Evolutionary conservation across 2,797 vertebrate genomes (phyloP), one percentile per base, ranked within the genome.

Genomic region (Spea hammondii): DNA sequence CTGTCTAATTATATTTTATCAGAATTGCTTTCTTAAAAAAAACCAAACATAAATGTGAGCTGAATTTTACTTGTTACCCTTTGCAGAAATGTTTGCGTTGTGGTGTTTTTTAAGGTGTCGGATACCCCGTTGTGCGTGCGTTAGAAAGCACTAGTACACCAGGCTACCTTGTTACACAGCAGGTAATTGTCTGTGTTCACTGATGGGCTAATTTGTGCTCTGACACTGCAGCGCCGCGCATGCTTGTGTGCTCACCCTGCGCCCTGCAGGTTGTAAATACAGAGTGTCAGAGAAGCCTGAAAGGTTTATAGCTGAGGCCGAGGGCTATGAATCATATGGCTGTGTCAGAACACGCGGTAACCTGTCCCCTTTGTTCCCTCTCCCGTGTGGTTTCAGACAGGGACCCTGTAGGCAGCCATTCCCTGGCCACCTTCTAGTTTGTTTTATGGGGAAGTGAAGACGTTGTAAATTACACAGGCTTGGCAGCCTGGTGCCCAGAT

Each of bases 261-360:
- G 82, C 84, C 86, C 83, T 76, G 1, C 80, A 86, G 84, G 90
- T 87, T 89, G 90, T 95, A 94, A 32, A 94, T 93, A 91, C 89
- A 90, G 84, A 81, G 83, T 89, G 90, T 91, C 82, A 59, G 83
- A 88, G 32, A 32, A 32, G 89, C 90, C 92, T 92, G 90, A 91
- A 86, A 89, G 87, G 91, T 93, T 93, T 93, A 94, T 92, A 89
- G 91, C 91, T 90, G 91, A 92, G 91, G 93, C 93, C 92, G 92
- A 32, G 93, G 89, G 87, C 89, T 86, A 88, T 93, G 93, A 94
- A 94, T 93, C 91, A 92, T 86, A 88, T 3, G 89, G 89, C 85
- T 88, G 87, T 88, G 85, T 91, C 88, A 88, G 88, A 89, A 91
- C 88, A 88, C 89, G 83, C 88, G 86, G 88, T 88, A 87, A 88